These are phyloP conservation scores for Philypnodon macrostomus DNA, from an alignment of 2,797 vertebrate species.

Conservation along the genomic window DNA sequence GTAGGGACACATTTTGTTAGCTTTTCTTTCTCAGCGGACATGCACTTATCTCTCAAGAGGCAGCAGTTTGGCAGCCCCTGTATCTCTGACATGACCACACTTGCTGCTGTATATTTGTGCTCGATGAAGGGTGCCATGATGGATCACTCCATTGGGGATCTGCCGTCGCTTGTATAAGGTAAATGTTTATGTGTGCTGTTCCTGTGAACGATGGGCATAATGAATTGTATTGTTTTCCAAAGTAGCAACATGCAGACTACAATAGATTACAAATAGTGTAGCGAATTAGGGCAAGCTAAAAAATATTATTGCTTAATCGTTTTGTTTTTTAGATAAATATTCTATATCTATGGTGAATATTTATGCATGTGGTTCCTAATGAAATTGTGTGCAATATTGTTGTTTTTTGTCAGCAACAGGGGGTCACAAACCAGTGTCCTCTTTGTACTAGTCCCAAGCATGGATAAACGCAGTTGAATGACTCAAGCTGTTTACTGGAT, in stretches of 20 bases:
- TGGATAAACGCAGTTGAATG: too few species aligned
- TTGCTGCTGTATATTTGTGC: constrained; percentile 13
- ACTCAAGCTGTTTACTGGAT: too few species aligned
- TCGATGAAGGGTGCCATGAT: constrained; percentile 15
- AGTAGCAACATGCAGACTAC: not conserved
- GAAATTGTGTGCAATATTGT: too few species aligned
- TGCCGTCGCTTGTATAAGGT: constrained; percentile 9
- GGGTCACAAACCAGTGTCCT: too few species aligned
- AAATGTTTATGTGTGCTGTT: constrained; percentile 2
- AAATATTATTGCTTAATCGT: too few species aligned
- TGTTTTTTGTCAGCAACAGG: too few species aligned
- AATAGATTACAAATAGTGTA: too few species aligned
- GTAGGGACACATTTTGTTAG: constrained; percentile 21
- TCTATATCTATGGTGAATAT: too few species aligned
- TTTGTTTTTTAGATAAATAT: too few species aligned
- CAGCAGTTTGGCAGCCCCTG: constrained; percentile 32
- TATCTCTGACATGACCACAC: constrained; percentile 30
- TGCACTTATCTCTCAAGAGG: constrained; percentile 29
- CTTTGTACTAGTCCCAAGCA: too few species aligned
- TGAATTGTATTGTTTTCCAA: constrained; percentile 1
- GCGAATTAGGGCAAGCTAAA: too few species aligned
- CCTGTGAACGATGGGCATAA: not conserved
- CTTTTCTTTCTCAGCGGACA: constrained; percentile 9
- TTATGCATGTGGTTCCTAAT: too few species aligned
- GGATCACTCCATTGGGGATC: constrained; percentile 16